Evolutionary conservation across 2,888 invertebrate genomes (phyloP).

Genomic region (Drosophila dives): DNA sequence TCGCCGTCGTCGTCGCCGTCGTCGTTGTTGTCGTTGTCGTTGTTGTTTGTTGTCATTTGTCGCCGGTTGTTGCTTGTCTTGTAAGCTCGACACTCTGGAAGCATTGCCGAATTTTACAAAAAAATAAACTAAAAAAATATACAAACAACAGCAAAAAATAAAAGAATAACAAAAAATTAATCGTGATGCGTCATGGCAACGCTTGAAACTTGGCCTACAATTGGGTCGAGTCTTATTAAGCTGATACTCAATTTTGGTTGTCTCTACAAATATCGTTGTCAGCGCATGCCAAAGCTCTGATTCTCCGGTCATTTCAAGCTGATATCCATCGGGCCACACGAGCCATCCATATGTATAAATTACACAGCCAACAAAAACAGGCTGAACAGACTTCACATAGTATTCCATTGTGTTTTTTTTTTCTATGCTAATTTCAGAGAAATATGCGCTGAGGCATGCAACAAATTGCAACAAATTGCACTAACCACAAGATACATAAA

Average conservation of each 20-base stretch:
- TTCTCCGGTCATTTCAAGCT: conserved; percentile 36
- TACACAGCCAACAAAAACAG: conserved; percentile 10
- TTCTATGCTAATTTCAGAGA: conserved; percentile 56
- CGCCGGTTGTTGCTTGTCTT: conserved; percentile 51
- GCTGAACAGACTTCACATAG: conserved; percentile 4
- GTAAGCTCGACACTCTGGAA: conserved; percentile 48
- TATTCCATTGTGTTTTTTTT: conserved; percentile 8
- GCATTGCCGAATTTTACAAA: conserved; percentile 26
- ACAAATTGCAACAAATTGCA: conserved; percentile 47
- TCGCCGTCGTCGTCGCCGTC: conserved; percentile 8
- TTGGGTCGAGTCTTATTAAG: conserved; percentile 66
- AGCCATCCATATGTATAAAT: conserved; percentile 13
- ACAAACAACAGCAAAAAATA: conserved; percentile 1
- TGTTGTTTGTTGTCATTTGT: conserved; percentile 56
- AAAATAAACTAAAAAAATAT: conserved; percentile 1
- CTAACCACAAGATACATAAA: conserved; percentile 45
- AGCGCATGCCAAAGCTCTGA: conserved; percentile 73
- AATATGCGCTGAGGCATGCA: conserved; percentile 61
- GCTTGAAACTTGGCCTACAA: conserved; percentile 47
- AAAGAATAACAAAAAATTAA: conserved; percentile 4
- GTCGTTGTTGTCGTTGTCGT: conserved; percentile 11
- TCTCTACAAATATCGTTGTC: conserved; percentile 52
- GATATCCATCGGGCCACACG: conserved; percentile 47
- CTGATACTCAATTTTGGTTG: conserved; percentile 40
- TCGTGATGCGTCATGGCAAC: conserved; percentile 64